Conservation (phyloP, 2,797 vertebrate genomes). For the Allobates femoralis region DNA sequence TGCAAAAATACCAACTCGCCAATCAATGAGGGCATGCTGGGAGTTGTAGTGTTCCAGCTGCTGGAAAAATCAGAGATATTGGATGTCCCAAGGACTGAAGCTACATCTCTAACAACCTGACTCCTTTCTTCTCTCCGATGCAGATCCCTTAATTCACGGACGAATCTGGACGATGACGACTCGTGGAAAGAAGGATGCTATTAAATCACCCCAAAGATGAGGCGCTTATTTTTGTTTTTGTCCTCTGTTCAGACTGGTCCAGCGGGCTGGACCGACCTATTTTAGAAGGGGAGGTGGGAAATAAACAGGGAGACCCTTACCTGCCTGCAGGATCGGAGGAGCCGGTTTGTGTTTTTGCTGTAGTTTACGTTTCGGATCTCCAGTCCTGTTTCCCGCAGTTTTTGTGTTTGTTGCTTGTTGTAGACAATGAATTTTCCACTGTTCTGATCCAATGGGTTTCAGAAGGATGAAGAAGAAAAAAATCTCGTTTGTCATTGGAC, state of each 20-base stretch:
- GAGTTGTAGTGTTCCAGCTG: neutral
- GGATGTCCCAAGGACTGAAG: too few relatives aligned
- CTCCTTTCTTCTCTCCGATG: neutral
- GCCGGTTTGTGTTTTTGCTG: neutral
- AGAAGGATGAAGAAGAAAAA: neutral
- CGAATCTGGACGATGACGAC: slow-evolving; percentile 76
- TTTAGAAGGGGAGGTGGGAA: fast-evolving
- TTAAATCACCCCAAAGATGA: slow-evolving; percentile 71
- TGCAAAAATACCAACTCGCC: neutral
- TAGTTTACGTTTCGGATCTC: slow-evolving; percentile 19
- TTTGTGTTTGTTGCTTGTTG: slow-evolving; percentile 21
- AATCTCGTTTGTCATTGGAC: slow-evolving; percentile 8
- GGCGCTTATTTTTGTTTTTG: neutral
- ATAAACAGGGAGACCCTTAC: neutral
- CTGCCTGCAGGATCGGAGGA: slow-evolving; percentile 22
- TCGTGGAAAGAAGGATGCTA: slow-evolving; percentile 95
- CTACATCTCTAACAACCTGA: neutral
- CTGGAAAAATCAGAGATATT: neutral
- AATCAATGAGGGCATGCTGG: neutral
- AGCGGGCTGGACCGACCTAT: slow-evolving; percentile 75
- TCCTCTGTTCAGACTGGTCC: slow-evolving; percentile 62
- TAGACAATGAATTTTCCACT: slow-evolving; percentile 28
- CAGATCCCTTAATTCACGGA: slow-evolving; percentile 84
- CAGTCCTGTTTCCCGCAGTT: neutral
- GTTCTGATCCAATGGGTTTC: slow-evolving; percentile 23